These are phyloP conservation scores for Hoplodrina blanda DNA, from an alignment of 2,888 invertebrate genomes.

Conservation along the genomic window DNA sequence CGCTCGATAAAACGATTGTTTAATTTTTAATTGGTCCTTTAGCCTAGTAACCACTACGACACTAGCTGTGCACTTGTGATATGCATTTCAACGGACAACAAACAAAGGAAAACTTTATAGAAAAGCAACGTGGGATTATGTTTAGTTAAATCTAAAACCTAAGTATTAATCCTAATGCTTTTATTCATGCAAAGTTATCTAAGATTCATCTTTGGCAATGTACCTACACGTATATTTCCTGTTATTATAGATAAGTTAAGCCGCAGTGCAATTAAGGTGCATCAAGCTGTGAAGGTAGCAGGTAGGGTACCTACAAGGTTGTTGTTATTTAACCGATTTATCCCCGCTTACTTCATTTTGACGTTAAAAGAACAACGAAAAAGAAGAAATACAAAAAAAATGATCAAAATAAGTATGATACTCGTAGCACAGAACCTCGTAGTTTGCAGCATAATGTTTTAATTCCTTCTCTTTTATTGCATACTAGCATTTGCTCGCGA, in stretches of 20 bases:
- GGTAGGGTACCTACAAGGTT: background rate
- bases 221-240: background rate
- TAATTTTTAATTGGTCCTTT: too few species aligned
- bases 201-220: slow-evolving; percentile 5
- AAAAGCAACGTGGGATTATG: too few species aligned
- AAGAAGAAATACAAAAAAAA: background rate
- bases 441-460: background rate
- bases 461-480: slow-evolving; percentile 7
- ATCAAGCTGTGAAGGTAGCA: slow-evolving; percentile 11
- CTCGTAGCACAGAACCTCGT: too few species aligned
- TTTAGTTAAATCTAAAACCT: background rate
- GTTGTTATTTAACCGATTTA: background rate
- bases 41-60: too few species aligned
- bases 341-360: too few species aligned
- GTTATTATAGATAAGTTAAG: slow-evolving; percentile 5
- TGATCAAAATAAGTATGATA: too few species aligned
- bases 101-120: too few species aligned
- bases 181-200: slow-evolving; percentile 1
- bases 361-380: background rate
- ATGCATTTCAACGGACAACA: too few species aligned
- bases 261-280: too few species aligned
- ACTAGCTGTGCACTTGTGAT: too few species aligned
- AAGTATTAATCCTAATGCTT: background rate
- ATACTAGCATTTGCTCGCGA: background rate
- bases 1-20: too few species aligned